Evolutionary conservation across 2,113 vertebrate species (phyloP).

Genomic region (Amphilophus citrinellus): DNA sequence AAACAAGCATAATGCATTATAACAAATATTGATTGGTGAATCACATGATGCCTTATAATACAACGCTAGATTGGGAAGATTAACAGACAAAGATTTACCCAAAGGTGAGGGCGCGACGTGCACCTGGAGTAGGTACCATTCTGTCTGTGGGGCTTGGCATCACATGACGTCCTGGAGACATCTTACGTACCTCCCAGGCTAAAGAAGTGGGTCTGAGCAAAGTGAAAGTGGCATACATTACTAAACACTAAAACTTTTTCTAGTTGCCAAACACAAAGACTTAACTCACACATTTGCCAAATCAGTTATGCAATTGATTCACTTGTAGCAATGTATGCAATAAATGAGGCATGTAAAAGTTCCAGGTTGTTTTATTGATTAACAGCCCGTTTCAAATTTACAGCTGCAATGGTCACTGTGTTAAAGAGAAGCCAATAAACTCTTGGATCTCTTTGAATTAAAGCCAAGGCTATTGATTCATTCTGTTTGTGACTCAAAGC

Average conservation of each 20-base stretch:
- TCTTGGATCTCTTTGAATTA: slow-evolving; percentile 72
- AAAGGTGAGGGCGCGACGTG: slow-evolving; percentile 92
- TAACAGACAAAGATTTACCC: slow-evolving; percentile 79
- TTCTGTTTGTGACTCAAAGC: slow-evolving; percentile 65
- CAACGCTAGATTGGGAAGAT: slow-evolving; percentile 17
- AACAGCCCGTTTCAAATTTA: slow-evolving; percentile 70
- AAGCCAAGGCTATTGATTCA: slow-evolving; percentile 72
- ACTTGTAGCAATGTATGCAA: slow-evolving; percentile 27
- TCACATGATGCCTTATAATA: slow-evolving; percentile 45
- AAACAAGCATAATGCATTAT: slow-evolving; percentile 54
- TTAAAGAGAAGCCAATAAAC: slow-evolving; percentile 79
- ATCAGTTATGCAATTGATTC: slow-evolving; percentile 35
- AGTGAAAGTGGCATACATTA: neutral
- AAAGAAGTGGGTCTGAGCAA: slow-evolving; percentile 92
- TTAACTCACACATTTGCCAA: slow-evolving; percentile 26
- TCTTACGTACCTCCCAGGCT: slow-evolving; percentile 99
- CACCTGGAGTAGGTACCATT: slow-evolving; percentile 88
- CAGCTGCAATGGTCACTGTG: slow-evolving; percentile 69
- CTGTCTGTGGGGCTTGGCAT: slow-evolving; percentile 94
- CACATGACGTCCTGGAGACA: slow-evolving; percentile 97
- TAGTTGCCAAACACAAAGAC: slow-evolving; percentile 14
- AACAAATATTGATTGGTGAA: slow-evolving; percentile 61
- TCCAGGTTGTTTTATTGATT: slow-evolving; percentile 63
- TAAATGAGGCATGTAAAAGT: slow-evolving; percentile 48
- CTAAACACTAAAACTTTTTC: neutral